phyloP scores from a whole-genome alignment of 2,113 vertebrate species.

The Dasyornis broadbenti region DNA sequence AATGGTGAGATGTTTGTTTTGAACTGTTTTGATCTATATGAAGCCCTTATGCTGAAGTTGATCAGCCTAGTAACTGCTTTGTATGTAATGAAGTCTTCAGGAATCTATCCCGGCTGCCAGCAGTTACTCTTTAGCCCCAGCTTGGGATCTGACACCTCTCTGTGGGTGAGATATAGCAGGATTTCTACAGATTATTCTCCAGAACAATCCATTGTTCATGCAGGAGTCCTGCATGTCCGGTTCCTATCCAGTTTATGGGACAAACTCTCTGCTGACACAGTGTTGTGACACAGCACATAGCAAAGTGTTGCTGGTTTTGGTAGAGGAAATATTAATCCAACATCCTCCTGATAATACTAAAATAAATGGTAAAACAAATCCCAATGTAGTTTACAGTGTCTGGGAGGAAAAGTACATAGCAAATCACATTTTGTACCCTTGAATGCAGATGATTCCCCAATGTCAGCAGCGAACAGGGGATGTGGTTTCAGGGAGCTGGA shows the following conservation, averaged over 20 bases:
- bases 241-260: background rate
- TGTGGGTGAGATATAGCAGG: background rate
- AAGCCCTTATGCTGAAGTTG: background rate
- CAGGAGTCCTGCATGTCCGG: background rate
- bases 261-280: background rate
- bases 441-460: background rate
- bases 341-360: background rate
- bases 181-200: background rate
- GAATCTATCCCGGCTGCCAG: background rate
- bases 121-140: background rate
- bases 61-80: background rate
- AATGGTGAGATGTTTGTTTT: background rate
- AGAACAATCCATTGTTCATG: background rate
- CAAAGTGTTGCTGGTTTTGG: background rate
- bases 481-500: background rate
- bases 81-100: background rate
- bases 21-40: background rate
- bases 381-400: background rate
- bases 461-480: background rate
- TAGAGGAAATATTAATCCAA: background rate
- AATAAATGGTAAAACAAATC: background rate
- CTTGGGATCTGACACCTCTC: background rate
- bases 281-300: too few species aligned
- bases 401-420: background rate
- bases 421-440: background rate